Percentiles rank a stretch among this genome's conserved stretches.
Conservation (phyloP, 2,888 invertebrate genomes). For the Dynastes grantii region DNA sequence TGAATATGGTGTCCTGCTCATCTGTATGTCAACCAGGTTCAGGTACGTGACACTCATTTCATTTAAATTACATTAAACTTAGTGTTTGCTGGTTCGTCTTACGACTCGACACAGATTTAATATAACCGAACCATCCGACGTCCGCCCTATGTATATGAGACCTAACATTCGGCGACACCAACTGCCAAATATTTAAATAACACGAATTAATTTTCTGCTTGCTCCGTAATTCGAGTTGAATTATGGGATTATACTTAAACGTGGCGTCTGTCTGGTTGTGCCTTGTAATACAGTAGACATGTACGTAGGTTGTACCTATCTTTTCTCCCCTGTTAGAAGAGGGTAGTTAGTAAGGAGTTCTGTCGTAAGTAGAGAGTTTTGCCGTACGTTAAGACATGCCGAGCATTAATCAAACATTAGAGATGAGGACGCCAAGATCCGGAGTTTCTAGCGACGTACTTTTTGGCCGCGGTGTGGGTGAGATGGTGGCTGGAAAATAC, state of each 20-base stretch:
- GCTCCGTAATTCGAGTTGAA: constrained; percentile 1
- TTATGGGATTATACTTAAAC: constrained; percentile 20
- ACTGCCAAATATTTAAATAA: constrained; percentile 27
- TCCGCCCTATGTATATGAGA: too few relatives aligned
- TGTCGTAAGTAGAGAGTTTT: too few relatives aligned
- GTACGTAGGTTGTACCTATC: too few relatives aligned
- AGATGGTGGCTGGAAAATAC: neutral
- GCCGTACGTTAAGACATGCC: neutral
- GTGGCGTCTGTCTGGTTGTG: too few relatives aligned
- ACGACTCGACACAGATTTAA: neutral
- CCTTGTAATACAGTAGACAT: too few relatives aligned
- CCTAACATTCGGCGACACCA: neutral
- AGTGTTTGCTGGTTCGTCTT: neutral
- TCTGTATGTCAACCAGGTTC: constrained; percentile 48
- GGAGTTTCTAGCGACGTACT: neutral
- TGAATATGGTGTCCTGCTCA: constrained; percentile 39
- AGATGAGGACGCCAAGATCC: neutral
- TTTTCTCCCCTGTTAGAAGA: too few relatives aligned
- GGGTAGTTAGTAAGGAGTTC: too few relatives aligned
- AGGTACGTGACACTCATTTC: constrained; percentile 40
- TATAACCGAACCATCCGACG: neutral
- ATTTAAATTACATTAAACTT: constrained; percentile 23
- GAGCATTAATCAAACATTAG: constrained; percentile 21
- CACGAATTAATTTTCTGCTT: neutral
- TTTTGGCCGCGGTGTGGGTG: neutral